These are phyloP conservation scores for Halcyon leucocephala DNA, from an alignment of 2,797 vertebrate genomes.

Conservation along the genomic window DNA sequence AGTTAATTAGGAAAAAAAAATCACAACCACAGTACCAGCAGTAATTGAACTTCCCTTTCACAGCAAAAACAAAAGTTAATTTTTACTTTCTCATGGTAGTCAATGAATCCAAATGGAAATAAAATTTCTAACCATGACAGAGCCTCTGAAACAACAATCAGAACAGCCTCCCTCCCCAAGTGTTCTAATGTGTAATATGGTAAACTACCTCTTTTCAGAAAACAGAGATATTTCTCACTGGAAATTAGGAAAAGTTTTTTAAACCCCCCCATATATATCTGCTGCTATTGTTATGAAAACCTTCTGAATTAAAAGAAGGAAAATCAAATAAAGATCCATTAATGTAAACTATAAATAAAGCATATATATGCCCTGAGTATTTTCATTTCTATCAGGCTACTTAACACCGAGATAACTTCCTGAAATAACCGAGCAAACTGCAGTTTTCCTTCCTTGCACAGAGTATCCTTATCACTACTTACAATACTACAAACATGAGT, in stretches of 20 bases:
- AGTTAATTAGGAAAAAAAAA: neutral
- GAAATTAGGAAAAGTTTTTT: neutral
- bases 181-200: neutral
- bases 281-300: neutral
- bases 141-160: neutral
- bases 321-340: neutral
- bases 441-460: neutral
- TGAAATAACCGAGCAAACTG: neutral
- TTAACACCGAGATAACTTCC: neutral
- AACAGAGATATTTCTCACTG: neutral
- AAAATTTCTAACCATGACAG: neutral
- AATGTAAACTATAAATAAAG: neutral
- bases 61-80: neutral
- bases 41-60: neutral
- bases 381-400: neutral
- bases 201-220: neutral
- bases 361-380: neutral
- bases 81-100: neutral
- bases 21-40: neutral
- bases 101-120: neutral
- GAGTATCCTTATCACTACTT: neutral
- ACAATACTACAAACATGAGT: neutral
- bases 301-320: neutral
- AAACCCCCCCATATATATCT: neutral
- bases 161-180: neutral